Percentiles rank a stretch among this genome's conserved stretches.
Conservation (phyloP, 2,888 invertebrate species). For the Coenonympha glycerion region DNA sequence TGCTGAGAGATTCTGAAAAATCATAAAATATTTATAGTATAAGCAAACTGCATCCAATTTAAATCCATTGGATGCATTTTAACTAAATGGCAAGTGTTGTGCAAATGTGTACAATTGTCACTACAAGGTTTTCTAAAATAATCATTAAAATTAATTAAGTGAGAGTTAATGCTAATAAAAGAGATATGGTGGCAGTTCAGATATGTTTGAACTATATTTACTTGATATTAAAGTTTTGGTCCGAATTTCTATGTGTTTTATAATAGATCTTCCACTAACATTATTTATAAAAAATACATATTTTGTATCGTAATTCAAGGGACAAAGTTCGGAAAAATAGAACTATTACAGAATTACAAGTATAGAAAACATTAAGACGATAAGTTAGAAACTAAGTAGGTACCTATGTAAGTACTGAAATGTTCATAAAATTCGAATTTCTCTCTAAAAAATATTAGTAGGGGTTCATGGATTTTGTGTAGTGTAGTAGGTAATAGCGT, state of each 20-base stretch:
- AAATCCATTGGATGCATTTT: constrained; percentile 1
- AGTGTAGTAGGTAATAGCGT: no score
- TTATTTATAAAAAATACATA: constrained; percentile 1
- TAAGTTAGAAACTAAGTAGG: no score
- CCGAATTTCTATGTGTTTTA: constrained; percentile 38
- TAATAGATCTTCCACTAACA: constrained; percentile 2
- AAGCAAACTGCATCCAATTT: background rate
- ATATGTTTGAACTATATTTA: constrained; percentile 59
- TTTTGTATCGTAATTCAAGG: constrained; percentile 1
- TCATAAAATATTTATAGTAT: background rate
- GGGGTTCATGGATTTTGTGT: no score
- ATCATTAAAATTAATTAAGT: constrained; percentile 19
- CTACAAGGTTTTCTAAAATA: constrained; percentile 17
- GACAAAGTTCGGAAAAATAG: constrained; percentile 4
- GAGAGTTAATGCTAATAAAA: constrained; percentile 59
- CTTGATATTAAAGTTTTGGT: constrained; percentile 58
- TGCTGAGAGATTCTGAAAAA: background rate
- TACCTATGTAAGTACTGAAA: no score
- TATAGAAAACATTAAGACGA: no score
- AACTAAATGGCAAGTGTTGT: constrained; percentile 26
- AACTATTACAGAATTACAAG: background rate
- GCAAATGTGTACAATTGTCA: constrained; percentile 42
- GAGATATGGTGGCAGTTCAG: constrained; percentile 63
- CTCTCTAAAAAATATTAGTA: no score
- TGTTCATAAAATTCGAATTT: no score